These are phyloP conservation scores for Nysson spinosus DNA, from an alignment of 2,888 invertebrate species.

Conservation along the genomic window DNA sequence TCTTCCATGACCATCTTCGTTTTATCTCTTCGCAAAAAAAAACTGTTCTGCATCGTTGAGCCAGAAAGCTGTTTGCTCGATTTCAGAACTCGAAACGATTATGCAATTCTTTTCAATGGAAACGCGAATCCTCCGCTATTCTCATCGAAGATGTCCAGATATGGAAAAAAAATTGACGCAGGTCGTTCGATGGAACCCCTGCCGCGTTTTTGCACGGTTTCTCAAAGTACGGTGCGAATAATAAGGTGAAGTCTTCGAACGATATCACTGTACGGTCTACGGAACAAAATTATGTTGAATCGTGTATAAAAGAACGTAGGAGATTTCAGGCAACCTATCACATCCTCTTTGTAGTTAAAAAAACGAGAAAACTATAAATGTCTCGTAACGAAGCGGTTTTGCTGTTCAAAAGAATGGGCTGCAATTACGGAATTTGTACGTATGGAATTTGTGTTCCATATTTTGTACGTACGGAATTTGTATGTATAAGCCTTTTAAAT, in stretches of 20 bases:
- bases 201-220: too few species aligned
- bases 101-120: neutral
- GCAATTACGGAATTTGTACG: slow-evolving; percentile 22
- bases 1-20: too few species aligned
- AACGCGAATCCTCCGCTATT: neutral
- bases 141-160: too few species aligned
- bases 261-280: slow-evolving; percentile 28
- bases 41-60: too few species aligned
- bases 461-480: too few species aligned
- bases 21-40: neutral
- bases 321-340: slow-evolving; percentile 64
- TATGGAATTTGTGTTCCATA: too few species aligned
- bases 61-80: neutral
- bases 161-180: too few species aligned
- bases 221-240: too few species aligned
- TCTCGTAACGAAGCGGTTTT: slow-evolving; percentile 44
- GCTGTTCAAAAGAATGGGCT: slow-evolving; percentile 17
- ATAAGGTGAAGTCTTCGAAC: too few species aligned
- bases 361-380: slow-evolving; percentile 51
- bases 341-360: slow-evolving; percentile 63
- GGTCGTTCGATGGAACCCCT: too few species aligned
- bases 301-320: slow-evolving; percentile 24
- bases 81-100: neutral
- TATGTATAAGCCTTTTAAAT: slow-evolving; percentile 13
- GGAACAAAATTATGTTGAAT: slow-evolving; percentile 17